Conservation (phyloP, 2,888 invertebrate species). For the Latheticus oryzae region DNA sequence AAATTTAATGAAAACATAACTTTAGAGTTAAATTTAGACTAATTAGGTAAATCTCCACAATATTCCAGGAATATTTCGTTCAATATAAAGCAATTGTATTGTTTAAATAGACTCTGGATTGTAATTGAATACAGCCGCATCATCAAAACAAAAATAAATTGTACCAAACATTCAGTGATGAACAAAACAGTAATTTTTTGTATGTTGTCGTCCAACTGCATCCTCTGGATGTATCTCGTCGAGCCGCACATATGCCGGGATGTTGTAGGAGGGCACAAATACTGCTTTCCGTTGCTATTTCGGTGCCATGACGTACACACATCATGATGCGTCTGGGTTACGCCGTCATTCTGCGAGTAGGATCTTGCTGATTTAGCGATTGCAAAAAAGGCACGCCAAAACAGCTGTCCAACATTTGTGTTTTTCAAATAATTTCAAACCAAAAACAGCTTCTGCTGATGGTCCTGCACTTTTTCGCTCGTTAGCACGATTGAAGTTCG, state of each 20-base stretch:
- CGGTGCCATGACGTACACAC: constrained; percentile 37
- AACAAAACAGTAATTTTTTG: too few relatives aligned
- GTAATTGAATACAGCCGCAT: too few relatives aligned
- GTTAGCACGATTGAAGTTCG: constrained; percentile 32
- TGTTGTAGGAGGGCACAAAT: constrained; percentile 44
- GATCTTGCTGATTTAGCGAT: constrained; percentile 34
- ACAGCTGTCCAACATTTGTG: constrained; percentile 28
- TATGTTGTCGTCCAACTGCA: too few relatives aligned
- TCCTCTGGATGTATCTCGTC: too few relatives aligned
- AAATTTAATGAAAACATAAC: too few relatives aligned
- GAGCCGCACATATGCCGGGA: constrained; percentile 29
- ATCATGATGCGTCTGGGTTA: constrained; percentile 32
- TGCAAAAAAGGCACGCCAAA: constrained; percentile 15
- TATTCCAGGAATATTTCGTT: too few relatives aligned
- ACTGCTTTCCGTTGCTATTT: constrained; percentile 45
- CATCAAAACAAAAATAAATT: too few relatives aligned
- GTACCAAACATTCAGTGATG: too few relatives aligned
- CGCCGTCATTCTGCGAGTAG: constrained; percentile 26
- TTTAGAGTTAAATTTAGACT: too few relatives aligned
- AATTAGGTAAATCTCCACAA: too few relatives aligned
- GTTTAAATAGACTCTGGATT: too few relatives aligned
- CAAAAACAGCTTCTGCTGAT: constrained; percentile 1
- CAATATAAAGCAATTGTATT: too few relatives aligned
- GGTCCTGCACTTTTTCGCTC: constrained; percentile 25
- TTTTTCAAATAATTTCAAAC: constrained; percentile 8